Evolutionary conservation across 2,888 invertebrate species (phyloP).

Genomic region (Drosophila ochracea): DNA sequence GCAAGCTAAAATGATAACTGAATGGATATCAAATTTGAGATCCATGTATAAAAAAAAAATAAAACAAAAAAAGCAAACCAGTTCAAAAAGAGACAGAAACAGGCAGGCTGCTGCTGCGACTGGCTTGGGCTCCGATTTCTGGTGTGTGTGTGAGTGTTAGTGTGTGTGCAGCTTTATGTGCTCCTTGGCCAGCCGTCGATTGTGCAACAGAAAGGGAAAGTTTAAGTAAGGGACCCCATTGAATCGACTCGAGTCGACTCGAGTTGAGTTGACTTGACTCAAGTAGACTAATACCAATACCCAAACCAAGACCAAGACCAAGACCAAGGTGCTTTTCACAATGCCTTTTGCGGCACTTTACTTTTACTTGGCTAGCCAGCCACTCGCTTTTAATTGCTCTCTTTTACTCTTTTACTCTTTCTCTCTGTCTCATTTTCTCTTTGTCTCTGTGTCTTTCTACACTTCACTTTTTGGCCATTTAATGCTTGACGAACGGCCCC

Average conservation of each 20-base stretch:
- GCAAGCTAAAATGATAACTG: conserved; percentile 36
- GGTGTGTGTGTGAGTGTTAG: neutral
- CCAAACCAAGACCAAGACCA: neutral
- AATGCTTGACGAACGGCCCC: conserved; percentile 4
- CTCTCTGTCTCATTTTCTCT: neutral
- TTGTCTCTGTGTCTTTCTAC: conserved; percentile 9
- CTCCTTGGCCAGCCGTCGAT: conserved; percentile 46
- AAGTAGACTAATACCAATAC: conserved; percentile 4
- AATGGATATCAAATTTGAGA: conserved; percentile 38
- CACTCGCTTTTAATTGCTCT: conserved; percentile 70
- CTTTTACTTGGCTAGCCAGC: conserved; percentile 71
- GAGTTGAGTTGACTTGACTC: conserved; percentile 7
- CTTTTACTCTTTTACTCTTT: conserved; percentile 23
- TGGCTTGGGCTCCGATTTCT: conserved; percentile 1
- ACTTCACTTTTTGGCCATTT: conserved; percentile 64
- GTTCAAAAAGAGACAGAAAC: conserved; percentile 32
- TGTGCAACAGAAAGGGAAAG: conserved; percentile 79
- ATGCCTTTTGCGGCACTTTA: conserved; percentile 64
- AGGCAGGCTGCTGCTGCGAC: conserved; percentile 1
- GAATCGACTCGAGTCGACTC: neutral
- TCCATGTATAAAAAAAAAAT: conserved; percentile 2
- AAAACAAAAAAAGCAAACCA: conserved; percentile 37
- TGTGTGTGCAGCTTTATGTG: conserved; percentile 18
- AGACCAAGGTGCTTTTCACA: conserved; percentile 33
- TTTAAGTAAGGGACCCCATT: conserved; percentile 58